Percentiles rank a stretch among this genome's conserved stretches.
phyloP scores from a whole-genome alignment of 2,888 invertebrate genomes.

The Nephrotoma guestfalica region DNA sequence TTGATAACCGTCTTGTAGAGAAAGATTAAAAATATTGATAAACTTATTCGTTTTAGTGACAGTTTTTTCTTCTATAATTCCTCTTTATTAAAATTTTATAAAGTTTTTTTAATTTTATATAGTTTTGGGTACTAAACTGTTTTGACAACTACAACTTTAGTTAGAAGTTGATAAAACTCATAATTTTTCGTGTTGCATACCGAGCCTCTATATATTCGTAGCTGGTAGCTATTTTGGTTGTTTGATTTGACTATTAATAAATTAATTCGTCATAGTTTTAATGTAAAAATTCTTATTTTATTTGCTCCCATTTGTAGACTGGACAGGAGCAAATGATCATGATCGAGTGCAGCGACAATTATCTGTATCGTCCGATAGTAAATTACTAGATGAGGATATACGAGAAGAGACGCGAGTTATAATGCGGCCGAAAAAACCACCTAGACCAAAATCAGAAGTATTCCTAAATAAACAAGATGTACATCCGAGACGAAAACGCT shows the following conservation, averaged over 20 bases:
- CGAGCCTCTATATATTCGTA: not conserved
- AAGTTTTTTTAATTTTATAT: not conserved
- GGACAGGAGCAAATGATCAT: conserved; percentile 61
- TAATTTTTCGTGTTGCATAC: not conserved
- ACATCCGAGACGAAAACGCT: conserved; percentile 74
- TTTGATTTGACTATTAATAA: not conserved
- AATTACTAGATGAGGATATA: conserved; percentile 78
- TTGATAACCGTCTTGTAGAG: not conserved
- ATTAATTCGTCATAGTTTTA: not conserved
- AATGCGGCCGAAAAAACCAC: conserved; percentile 79
- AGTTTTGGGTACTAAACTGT: not conserved
- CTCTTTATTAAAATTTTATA: not conserved
- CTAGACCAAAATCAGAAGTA: conserved; percentile 92
- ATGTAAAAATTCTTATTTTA: not conserved
- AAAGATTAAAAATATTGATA: not conserved
- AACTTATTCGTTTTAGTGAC: not conserved
- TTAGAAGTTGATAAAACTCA: not conserved
- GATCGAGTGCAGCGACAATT: conserved; percentile 79
- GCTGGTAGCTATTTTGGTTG: not conserved
- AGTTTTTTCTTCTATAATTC: not conserved
- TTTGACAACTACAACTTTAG: not conserved
- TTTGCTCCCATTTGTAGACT: conserved; percentile 42
- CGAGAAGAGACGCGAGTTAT: conserved; percentile 79
- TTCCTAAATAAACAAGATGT: conserved; percentile 64
- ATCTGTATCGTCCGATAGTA: conserved; percentile 85